A percentile compares a stretch with the other conserved stretches of the same genome.
These are phyloP conservation scores for Pantherophis alleghaniensis DNA, from an alignment of 2,797 vertebrate species.

Conservation along the genomic window DNA sequence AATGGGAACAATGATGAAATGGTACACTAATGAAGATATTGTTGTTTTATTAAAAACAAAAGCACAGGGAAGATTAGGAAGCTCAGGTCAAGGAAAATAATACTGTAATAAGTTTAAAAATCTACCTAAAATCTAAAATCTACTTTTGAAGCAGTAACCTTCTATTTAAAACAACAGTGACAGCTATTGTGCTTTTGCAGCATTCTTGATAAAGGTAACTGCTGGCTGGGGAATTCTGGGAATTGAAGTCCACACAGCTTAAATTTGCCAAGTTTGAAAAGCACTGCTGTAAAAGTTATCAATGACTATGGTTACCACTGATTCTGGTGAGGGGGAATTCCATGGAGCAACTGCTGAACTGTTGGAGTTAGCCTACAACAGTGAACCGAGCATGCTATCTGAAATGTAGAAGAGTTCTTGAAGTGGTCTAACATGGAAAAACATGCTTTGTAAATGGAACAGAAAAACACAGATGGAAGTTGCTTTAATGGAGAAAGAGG, in stretches of 20 bases:
- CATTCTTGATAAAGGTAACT: not conserved
- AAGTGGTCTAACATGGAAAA: not conserved
- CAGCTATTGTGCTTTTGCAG: not conserved
- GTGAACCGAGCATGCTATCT: not conserved
- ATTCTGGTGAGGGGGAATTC: not conserved
- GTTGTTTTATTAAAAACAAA: not conserved
- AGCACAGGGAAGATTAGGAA: not conserved
- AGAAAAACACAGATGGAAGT: not conserved
- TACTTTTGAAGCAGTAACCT: not conserved
- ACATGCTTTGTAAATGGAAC: not conserved
- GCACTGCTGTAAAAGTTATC: not conserved
- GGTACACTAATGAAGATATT: not conserved
- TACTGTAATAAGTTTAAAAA: not conserved
- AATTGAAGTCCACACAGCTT: not conserved
- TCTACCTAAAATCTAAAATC: not conserved
- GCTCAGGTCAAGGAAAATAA: not conserved
- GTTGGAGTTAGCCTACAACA: not conserved
- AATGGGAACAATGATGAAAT: not conserved
- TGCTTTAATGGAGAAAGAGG: not conserved
- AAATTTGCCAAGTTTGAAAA: not conserved
- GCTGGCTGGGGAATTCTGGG: not conserved
- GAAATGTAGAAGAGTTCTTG: not conserved
- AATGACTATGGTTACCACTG: not conserved
- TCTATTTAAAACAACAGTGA: not conserved
- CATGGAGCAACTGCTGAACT: not conserved